Evolutionary conservation across 30 jellyfish, hydroid and myxozoan genomes (phyloP), one percentile per base, ranked within the genome.

Genomic region (Cassiopea andromeda): DNA sequence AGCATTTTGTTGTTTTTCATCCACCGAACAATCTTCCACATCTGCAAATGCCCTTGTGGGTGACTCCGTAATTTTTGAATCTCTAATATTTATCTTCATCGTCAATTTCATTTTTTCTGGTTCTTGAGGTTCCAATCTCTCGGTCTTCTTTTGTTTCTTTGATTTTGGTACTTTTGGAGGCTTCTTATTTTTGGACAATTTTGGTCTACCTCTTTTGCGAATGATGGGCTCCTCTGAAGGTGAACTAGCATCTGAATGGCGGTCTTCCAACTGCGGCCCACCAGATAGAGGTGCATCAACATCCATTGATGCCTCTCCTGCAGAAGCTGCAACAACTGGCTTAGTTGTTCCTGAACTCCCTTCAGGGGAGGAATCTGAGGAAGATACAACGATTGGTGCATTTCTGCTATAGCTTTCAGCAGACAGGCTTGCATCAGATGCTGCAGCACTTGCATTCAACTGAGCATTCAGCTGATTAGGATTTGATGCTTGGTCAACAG

Each of bases 61-160:
- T 3, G 94, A 87, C 72, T 87, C 94, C 44, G 94, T 87, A 7
- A 87, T 78, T 43, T 87, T 79, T 8, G 94, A 87, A 75, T 87
- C 85, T 68, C 72, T 87, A 38, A 87, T 87, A 54, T 87, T 78
- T 44, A 87, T 87, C 70, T 77, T 87, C 94, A 87, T 78, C 1
- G 90, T 87, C 7, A 87, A 66, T 27, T 87, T 87, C n/a, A 66
- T 73, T 44, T 69, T 87, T 14, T 19, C 68, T 77, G 18, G 74
- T 48, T 27, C 88, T 1, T 60, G 85, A 43, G 49, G 16, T 15
- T 57, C 82, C 17, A 59, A 12, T 7, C 49, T 87, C 69, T 87
- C 84, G 68, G 67, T 67, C 75, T 48, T 75, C 45, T 86, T 86
- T 50, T 19, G 70, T 45, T 67, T 86, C 73, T 78, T 64, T 16